Base-by-base conservation (phyloP, 2,888 invertebrate species). In the Cheilosia scutellata region DNA sequence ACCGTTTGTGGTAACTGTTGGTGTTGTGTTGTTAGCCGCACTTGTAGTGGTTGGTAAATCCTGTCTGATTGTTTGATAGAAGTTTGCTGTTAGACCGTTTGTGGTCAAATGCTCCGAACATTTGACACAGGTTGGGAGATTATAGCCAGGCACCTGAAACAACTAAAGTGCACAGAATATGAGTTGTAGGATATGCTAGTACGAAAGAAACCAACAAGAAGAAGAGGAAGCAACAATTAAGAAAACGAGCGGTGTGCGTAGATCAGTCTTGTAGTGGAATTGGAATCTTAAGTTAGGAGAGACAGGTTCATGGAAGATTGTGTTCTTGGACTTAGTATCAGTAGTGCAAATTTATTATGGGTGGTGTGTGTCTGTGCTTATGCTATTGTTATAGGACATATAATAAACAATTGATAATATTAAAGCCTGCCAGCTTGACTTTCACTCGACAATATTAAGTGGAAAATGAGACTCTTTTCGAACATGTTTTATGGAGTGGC, bases 81-180 rank as follows among this genome's bases (percentile, higher is more conserved):
- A 92, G 55, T 87, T 88, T 2, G 88, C 79, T 47, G 88, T 76
- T 66, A 88, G 63, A 79, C 91, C 90, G 88, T 92, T 92, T 53
- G 90, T 90, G 55, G 92, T 92, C 89, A 92, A 90, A 90, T 92
- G 92, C 88, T 92, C 92, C 47, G 92, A 92, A 89, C 92, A 92
- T 90, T 92, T 92, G 57, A 91, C 91, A 90, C 92, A 92, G 80
- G 92, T 92, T 88, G 92, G 92, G 88, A 92, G 90, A 89, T 91
- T 92, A 89, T 92, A 92, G 79, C 92, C 92, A 88, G 92, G 92
- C 76, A 92, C 92, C 91, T 92, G 92, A 88, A 92, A 92, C 88
- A 92, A 89, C 92, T 92, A 88, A 51, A 89, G 68, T 70, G n/a
- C 9, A 20, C 57, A 62, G 9, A 31, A 78, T 55, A 75, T 80